phyloP scores from a whole-genome alignment of 2,888 invertebrate species.

The Tetrapedia diversipes region DNA sequence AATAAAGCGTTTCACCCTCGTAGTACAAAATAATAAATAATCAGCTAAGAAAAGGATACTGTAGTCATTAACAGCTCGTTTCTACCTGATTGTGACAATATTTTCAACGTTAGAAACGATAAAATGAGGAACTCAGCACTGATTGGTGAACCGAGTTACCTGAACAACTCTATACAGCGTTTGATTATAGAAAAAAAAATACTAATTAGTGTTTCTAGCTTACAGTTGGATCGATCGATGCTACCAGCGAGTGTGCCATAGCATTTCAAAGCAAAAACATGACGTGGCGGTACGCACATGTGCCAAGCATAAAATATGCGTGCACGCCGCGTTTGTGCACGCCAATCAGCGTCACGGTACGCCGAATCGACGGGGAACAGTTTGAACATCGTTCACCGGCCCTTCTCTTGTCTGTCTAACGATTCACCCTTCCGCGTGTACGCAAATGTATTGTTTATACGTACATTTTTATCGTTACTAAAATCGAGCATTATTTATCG shows the following conservation, averaged over 20 bases:
- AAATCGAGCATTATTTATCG: too few species aligned
- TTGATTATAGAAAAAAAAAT: neutral
- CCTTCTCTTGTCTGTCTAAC: neutral
- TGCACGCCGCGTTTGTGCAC: slow-evolving; percentile 30
- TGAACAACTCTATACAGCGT: neutral
- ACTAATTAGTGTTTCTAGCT: neutral
- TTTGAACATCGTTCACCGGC: slow-evolving; percentile 37
- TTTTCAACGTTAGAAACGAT: too few species aligned
- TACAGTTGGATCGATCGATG: neutral
- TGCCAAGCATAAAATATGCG: slow-evolving; percentile 35
- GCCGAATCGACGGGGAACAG: slow-evolving; percentile 50
- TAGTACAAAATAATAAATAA: too few species aligned
- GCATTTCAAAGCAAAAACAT: slow-evolving; percentile 15
- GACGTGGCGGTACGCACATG: slow-evolving; percentile 26
- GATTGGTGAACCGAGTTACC: neutral
- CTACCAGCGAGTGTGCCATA: neutral
- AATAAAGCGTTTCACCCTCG: too few species aligned
- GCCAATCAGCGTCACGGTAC: slow-evolving; percentile 38
- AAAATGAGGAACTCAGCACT: neutral
- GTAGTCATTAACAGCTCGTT: too few species aligned
- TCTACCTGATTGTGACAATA: too few species aligned
- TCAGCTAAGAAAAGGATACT: too few species aligned
- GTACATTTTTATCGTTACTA: too few species aligned
- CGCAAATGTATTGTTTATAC: too few species aligned
- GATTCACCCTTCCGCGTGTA: too few species aligned